phyloP scores from a whole-genome alignment of 2,113 vertebrate species.

The Chloebia gouldiae region DNA sequence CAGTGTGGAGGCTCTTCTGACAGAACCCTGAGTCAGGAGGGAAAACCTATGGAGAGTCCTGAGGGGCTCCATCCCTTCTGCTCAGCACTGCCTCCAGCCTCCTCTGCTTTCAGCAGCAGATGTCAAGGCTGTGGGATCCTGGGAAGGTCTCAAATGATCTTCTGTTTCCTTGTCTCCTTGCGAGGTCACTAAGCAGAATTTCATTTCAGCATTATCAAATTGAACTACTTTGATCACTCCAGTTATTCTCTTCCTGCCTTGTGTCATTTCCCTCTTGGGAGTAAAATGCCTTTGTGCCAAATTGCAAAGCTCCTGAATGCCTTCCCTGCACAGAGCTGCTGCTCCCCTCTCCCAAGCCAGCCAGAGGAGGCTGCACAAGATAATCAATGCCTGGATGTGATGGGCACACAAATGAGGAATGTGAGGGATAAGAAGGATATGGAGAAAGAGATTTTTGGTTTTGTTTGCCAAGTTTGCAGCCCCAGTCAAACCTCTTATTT shows the following conservation, averaged over 20 bases:
- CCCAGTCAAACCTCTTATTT: not conserved
- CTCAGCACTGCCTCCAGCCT: not conserved
- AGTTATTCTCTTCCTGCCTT: constrained; percentile 7
- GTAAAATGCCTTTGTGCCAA: not conserved
- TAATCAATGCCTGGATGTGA: constrained; percentile 51
- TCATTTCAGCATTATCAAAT: constrained; percentile 4
- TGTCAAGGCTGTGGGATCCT: not conserved
- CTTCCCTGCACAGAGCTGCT: not conserved
- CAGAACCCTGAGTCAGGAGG: not conserved
- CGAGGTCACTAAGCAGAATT: not conserved
- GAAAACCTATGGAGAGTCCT: not conserved
- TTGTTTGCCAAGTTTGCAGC: not conserved
- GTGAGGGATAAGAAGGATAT: not conserved
- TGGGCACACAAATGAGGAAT: constrained; percentile 22
- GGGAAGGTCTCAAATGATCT: not conserved
- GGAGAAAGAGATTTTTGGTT: not conserved
- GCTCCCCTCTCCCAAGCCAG: not conserved
- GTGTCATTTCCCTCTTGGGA: not conserved
- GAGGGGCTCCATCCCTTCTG: not conserved
- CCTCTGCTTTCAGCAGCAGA: not conserved
- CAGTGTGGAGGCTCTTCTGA: not conserved
- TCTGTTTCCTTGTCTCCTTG: not conserved
- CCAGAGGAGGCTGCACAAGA: constrained; percentile 2
- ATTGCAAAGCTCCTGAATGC: not conserved
- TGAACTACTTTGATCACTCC: not conserved